A percentile compares a stretch with the other conserved stretches of the same genome.
These are phyloP conservation scores for Archips crataeganus DNA, from an alignment of 2,888 invertebrate species.

Conservation along the genomic window DNA sequence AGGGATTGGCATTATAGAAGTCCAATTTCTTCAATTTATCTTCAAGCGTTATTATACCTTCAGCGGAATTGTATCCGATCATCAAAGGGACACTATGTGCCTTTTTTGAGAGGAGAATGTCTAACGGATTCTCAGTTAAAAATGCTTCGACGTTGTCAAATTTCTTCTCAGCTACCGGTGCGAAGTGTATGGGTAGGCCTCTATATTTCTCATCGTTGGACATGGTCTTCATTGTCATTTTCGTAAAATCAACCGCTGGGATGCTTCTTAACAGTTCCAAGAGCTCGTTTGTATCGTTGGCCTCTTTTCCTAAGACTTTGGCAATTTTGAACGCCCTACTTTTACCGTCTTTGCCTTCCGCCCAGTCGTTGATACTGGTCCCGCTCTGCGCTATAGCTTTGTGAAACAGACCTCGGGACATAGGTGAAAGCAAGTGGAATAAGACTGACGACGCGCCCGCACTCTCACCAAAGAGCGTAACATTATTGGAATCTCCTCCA, in stretches of 20 bases:
- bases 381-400: conserved; percentile 54
- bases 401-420: conserved; percentile 53
- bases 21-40: conserved; percentile 41
- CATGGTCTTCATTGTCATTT: conserved; percentile 42
- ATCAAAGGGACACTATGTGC: conserved; percentile 44
- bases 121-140: conserved; percentile 42
- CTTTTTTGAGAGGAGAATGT: conserved; percentile 40
- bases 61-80: conserved; percentile 47
- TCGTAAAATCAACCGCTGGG: conserved; percentile 45
- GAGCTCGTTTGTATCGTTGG: conserved; percentile 45
- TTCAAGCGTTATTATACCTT: conserved; percentile 43
- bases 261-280: conserved; percentile 45
- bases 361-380: conserved; percentile 47
- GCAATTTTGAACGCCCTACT: conserved; percentile 47
- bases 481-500: conserved; percentile 47
- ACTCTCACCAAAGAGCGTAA: conserved; percentile 56
- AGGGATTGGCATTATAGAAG: conserved; percentile 41
- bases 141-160: conserved; percentile 45
- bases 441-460: conserved; percentile 56
- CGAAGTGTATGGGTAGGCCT: conserved; percentile 45
- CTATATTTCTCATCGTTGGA: conserved; percentile 43
- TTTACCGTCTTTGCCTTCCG: conserved; percentile 35
- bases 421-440: conserved; percentile 56
- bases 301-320: conserved; percentile 49
- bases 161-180: conserved; percentile 48